phyloP scores from a whole-genome alignment of 2,113 vertebrate species.

The Oncorhynchus kisutch region DNA sequence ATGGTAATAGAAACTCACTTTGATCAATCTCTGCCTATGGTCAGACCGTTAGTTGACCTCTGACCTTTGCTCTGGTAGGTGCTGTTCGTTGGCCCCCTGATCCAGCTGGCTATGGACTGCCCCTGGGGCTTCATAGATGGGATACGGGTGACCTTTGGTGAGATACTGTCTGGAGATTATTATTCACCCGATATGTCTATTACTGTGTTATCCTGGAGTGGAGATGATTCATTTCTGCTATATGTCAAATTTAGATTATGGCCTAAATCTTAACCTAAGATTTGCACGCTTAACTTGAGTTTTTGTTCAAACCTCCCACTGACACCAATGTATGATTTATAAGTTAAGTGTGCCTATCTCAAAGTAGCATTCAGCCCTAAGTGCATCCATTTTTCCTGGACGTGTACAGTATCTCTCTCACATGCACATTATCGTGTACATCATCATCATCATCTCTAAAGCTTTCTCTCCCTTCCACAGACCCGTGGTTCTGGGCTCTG shows the following conservation, averaged over 20 bases:
- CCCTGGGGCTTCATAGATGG: constrained; percentile 81
- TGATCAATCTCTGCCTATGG: too few species aligned
- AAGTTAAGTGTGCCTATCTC: too few species aligned
- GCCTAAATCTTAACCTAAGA: too few species aligned
- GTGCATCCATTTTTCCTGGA: too few species aligned
- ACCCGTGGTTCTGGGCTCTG: constrained; percentile 74
- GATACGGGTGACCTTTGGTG: constrained; percentile 79
- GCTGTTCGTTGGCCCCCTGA: constrained; percentile 85
- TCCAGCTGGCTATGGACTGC: constrained; percentile 84
- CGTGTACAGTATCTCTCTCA: too few species aligned
- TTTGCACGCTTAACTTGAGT: too few species aligned
- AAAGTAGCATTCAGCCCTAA: too few species aligned
- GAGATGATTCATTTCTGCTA: too few species aligned
- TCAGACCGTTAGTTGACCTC: too few species aligned
- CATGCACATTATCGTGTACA: background rate
- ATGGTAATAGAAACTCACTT: constrained; percentile 75
- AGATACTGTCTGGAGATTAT: constrained; percentile 38
- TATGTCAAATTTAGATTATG: too few species aligned
- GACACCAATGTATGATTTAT: too few species aligned
- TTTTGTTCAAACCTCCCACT: background rate
- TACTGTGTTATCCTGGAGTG: background rate
- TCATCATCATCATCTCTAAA: too few species aligned
- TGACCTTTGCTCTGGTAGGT: constrained; percentile 64
- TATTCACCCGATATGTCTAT: background rate
- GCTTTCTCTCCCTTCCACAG: constrained; percentile 35